These are phyloP conservation scores for Caenorhabditis sinica DNA, from an alignment of 2,888 invertebrate species.

Conservation along the genomic window DNA sequence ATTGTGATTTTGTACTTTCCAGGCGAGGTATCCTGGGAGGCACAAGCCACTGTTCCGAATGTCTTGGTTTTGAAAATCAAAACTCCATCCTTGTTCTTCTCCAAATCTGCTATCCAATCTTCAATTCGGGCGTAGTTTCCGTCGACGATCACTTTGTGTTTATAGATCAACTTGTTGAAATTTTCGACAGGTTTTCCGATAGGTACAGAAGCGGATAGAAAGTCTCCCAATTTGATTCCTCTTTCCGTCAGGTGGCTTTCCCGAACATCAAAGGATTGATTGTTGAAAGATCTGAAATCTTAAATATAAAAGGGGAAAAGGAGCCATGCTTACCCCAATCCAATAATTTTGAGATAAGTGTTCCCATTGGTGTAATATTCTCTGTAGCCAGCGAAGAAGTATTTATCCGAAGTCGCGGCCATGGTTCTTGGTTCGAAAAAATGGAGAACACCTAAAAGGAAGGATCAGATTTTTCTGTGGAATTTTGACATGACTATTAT, in stretches of 20 bases:
- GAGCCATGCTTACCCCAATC: too few relatives aligned
- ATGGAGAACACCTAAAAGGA: too few relatives aligned
- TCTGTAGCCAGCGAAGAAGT: too few relatives aligned
- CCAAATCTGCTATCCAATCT: slow-evolving; percentile 6
- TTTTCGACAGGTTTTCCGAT: slow-evolving; percentile 14
- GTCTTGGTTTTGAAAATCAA: neutral
- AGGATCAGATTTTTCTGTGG: too few relatives aligned
- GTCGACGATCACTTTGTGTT: slow-evolving; percentile 6
- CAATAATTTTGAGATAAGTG: too few relatives aligned
- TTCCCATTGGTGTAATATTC: too few relatives aligned
- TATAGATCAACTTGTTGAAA: neutral
- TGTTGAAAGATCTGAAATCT: too few relatives aligned
- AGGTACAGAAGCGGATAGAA: slow-evolving; percentile 8
- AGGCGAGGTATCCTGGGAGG: neutral
- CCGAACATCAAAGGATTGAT: neutral
- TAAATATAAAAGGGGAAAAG: too few relatives aligned
- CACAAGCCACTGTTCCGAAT: neutral
- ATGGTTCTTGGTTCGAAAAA: too few relatives aligned
- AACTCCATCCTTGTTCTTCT: neutral
- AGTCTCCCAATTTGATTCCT: slow-evolving; percentile 21
- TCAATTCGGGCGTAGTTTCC: slow-evolving; percentile 9
- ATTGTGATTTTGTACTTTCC: slow-evolving; percentile 6
- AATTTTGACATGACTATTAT: too few relatives aligned
- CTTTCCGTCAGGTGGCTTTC: slow-evolving; percentile 1
- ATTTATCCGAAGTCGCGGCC: too few relatives aligned